These are phyloP conservation scores for Acanthococcus lagerstroemiae DNA, from an alignment of 2,888 invertebrate genomes.

Conservation along the genomic window DNA sequence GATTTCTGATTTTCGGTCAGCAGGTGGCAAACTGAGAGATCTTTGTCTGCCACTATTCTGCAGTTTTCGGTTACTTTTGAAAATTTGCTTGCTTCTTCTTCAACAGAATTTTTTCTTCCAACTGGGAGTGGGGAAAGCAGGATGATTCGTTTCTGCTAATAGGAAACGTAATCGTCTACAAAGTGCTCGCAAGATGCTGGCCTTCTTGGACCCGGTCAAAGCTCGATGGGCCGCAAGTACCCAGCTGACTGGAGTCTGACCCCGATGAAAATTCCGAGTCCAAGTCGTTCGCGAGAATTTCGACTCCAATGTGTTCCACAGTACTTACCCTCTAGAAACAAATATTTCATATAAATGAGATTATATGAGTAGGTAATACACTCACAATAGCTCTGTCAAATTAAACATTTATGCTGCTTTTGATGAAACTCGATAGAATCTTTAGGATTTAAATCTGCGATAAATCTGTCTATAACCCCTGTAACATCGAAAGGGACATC, in stretches of 20 bases:
- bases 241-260: neutral
- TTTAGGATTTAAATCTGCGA: neutral
- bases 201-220: neutral
- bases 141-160: neutral
- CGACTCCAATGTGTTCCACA: neutral
- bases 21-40: no score
- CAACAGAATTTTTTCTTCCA: no score
- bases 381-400: neutral
- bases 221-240: neutral
- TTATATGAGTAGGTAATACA: neutral
- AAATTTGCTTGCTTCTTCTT: no score
- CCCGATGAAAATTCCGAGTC: neutral
- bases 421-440: neutral
- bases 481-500: neutral
- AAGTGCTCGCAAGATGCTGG: neutral
- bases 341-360: neutral
- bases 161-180: neutral
- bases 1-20: no score
- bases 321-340: neutral
- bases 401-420: neutral
- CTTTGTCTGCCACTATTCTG: no score
- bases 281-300: neutral
- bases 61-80: no score
- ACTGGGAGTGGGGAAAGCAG: neutral
- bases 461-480: neutral